phyloP scores from a whole-genome alignment of 2,888 invertebrate species.

The Parnassius glacialis region DNA sequence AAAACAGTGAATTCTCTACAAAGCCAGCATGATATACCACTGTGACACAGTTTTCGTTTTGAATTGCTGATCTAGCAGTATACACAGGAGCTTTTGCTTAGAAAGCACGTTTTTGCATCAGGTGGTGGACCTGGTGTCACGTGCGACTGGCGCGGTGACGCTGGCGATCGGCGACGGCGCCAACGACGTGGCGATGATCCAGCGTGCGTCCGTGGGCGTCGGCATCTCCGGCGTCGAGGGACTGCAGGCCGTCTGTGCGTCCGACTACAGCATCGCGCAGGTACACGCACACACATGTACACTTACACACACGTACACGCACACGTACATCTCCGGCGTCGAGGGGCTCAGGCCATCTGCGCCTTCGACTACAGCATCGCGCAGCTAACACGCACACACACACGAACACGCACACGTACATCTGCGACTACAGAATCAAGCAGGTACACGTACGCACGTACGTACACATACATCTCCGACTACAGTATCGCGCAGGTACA shows the following conservation, averaged over 20 bases:
- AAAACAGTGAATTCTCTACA: no score
- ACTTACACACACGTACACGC: no score
- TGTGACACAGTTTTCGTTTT: no score
- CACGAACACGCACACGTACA: slow-evolving; percentile 47
- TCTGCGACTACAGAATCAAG: slow-evolving; percentile 99
- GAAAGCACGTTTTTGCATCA: slow-evolving; percentile 38
- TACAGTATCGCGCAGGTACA: slow-evolving; percentile 95
- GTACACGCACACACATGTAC: no score
- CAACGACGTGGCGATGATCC: slow-evolving; percentile 99
- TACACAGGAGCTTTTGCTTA: no score
- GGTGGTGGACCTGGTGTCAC: slow-evolving; percentile 91
- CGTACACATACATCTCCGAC: slow-evolving; percentile 91
- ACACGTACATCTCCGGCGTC: slow-evolving; percentile 89
- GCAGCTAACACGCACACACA: slow-evolving; percentile 65
- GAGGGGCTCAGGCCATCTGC: no score
- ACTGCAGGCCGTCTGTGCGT: slow-evolving; percentile 99
- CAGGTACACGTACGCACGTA: slow-evolving; percentile 72
- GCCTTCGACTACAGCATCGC: slow-evolving; percentile 99
- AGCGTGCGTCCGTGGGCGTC: slow-evolving; percentile 98
- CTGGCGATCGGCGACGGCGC: slow-evolving; percentile 98
- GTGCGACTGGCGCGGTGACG: slow-evolving; percentile 91
- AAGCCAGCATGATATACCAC: no score
- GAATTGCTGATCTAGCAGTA: no score
- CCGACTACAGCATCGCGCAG: slow-evolving; percentile 98
- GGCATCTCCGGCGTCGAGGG: slow-evolving; percentile 99